phyloP scores from a whole-genome alignment of 2,113 vertebrate genomes.

The Corythornis vintsioides region DNA sequence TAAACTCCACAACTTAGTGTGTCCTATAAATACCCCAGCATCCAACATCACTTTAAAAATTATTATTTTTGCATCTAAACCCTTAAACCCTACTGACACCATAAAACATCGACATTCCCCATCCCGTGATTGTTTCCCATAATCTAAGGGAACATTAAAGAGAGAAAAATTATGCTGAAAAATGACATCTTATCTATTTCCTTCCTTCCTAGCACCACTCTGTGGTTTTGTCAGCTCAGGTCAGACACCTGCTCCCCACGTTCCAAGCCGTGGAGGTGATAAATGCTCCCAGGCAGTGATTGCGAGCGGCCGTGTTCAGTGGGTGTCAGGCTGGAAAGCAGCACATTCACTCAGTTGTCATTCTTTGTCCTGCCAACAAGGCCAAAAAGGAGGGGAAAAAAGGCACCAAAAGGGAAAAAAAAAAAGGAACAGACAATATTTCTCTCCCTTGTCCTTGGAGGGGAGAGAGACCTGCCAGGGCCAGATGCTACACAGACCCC shows the following conservation, averaged over 20 bases:
- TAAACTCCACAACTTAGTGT: background rate
- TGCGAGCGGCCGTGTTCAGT: background rate
- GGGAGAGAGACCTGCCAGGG: background rate
- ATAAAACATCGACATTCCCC: constrained; percentile 23
- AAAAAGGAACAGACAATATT: background rate
- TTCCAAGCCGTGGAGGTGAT: constrained; percentile 4
- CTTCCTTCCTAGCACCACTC: background rate
- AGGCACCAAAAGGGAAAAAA: too few species aligned
- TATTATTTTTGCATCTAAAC: background rate
- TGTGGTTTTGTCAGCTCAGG: constrained; percentile 24
- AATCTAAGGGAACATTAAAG: constrained; percentile 44
- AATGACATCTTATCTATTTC: constrained; percentile 48
- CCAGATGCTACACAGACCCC: background rate
- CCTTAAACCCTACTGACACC: constrained; percentile 39
- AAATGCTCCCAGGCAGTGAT: background rate
- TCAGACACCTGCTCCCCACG: constrained; percentile 60
- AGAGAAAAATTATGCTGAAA: constrained; percentile 53
- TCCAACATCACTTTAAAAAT: background rate
- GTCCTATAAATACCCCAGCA: background rate
- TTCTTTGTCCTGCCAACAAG: constrained; percentile 16
- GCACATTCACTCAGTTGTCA: background rate
- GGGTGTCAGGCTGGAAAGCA: background rate
- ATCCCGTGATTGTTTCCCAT: constrained; percentile 14
- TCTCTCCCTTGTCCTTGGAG: background rate
- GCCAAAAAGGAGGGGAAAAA: background rate